These are phyloP conservation scores for Nerophis lumbriciformis DNA, from an alignment of 2,113 vertebrate genomes.

Conservation along the genomic window DNA sequence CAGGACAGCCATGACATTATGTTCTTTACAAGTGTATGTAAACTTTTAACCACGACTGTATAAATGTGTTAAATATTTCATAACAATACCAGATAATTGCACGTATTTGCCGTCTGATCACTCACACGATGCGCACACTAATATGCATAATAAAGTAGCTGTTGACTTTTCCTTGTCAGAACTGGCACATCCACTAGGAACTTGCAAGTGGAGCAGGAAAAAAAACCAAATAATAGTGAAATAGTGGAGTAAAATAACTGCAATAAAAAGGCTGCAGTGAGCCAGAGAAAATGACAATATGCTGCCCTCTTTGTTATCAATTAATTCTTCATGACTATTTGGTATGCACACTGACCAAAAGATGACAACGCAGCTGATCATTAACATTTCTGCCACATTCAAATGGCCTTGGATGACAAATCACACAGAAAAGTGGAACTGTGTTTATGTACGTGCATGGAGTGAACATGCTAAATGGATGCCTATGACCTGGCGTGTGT, in stretches of 20 bases:
- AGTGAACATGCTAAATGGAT: neutral
- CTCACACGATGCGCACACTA: neutral
- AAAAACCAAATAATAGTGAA: neutral
- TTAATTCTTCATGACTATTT: conserved; percentile 6
- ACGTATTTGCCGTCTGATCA: conserved; percentile 1
- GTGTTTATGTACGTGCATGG: neutral
- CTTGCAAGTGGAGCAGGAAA: no score
- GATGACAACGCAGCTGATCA: neutral
- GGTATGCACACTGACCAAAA: neutral
- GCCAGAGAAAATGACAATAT: neutral
- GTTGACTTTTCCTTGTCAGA: neutral
- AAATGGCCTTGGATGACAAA: conserved; percentile 18
- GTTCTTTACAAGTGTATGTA: no score
- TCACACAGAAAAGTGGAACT: neutral
- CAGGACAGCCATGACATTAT: no score
- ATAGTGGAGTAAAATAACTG: neutral
- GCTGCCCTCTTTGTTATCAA: neutral
- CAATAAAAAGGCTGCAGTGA: neutral
- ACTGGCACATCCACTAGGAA: no score
- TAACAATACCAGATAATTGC: neutral
- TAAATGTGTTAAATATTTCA: neutral
- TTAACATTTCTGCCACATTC: neutral
- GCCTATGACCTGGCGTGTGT: neutral
- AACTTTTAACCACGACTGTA: no score
- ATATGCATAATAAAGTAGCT: neutral